Evolutionary conservation across 2,888 invertebrate species (phyloP).

Genomic region (Lasioglossum zephyrum): DNA sequence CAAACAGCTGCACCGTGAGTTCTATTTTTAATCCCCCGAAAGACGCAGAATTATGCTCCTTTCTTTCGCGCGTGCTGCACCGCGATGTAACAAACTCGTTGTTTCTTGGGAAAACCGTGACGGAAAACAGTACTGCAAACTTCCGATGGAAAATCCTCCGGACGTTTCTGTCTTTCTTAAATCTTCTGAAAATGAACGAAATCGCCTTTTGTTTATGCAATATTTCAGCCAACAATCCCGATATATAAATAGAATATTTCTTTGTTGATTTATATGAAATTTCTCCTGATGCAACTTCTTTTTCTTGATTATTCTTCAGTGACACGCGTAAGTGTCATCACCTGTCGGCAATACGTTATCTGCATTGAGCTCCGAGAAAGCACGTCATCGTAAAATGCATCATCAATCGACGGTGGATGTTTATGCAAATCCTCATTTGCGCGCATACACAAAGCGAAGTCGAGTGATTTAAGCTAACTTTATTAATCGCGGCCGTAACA

Average conservation of each 20-base stretch:
- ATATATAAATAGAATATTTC: not conserved
- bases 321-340: not conserved
- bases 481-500: not conserved
- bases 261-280: not conserved
- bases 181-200: not conserved
- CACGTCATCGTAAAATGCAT: not conserved
- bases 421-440: not conserved
- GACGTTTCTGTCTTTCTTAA: not conserved
- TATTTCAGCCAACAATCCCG: not conserved
- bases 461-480: not conserved
- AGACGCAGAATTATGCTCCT: constrained; percentile 26
- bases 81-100: constrained; percentile 12
- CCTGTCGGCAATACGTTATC: not conserved
- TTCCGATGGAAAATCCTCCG: constrained; percentile 15
- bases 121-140: constrained; percentile 13
- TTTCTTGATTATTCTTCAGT: not conserved
- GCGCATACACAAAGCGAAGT: not conserved
- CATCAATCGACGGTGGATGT: not conserved
- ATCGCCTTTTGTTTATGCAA: not conserved
- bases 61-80: constrained; percentile 21
- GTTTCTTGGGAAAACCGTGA: constrained; percentile 37
- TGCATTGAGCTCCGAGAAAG: not conserved
- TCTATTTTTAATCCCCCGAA: constrained; percentile 32
- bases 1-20: constrained; percentile 20
- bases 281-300: not conserved